These are phyloP conservation scores for Rhadina sibilatrix DNA, from an alignment of 2,113 vertebrate species.

Conservation along the genomic window DNA sequence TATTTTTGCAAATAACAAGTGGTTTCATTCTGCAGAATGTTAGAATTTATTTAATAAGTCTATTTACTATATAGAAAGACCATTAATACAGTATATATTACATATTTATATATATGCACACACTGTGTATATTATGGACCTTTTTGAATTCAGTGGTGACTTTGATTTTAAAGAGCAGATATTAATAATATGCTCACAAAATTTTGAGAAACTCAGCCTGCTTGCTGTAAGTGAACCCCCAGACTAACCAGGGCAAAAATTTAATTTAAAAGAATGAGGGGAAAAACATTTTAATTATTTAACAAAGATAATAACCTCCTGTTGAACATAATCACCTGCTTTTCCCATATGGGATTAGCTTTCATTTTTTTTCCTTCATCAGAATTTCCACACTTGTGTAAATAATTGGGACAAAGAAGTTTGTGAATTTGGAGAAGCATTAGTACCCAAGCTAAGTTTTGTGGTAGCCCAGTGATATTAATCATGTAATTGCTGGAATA, in stretches of 20 bases:
- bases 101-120: not conserved
- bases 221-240: not conserved
- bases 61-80: not conserved
- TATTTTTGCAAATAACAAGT: not conserved
- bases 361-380: not conserved
- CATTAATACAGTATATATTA: not conserved
- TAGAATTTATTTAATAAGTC: not conserved
- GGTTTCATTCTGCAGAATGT: not conserved
- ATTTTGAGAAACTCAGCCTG: not conserved
- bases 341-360: not conserved
- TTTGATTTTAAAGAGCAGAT: not conserved
- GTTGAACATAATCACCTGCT: not conserved
- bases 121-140: not conserved
- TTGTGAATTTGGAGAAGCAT: not conserved
- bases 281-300: not conserved
- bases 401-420: not conserved
- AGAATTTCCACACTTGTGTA: not conserved
- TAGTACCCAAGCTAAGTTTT: not conserved
- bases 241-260: not conserved
- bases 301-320: not conserved
- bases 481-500: not conserved
- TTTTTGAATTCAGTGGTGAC: not conserved
- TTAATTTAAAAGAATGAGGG: not conserved
- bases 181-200: not conserved
- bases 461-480: not conserved